phyloP scores from a whole-genome alignment of 2,797 vertebrate genomes.

The Brachyrhaphis roseni region DNA sequence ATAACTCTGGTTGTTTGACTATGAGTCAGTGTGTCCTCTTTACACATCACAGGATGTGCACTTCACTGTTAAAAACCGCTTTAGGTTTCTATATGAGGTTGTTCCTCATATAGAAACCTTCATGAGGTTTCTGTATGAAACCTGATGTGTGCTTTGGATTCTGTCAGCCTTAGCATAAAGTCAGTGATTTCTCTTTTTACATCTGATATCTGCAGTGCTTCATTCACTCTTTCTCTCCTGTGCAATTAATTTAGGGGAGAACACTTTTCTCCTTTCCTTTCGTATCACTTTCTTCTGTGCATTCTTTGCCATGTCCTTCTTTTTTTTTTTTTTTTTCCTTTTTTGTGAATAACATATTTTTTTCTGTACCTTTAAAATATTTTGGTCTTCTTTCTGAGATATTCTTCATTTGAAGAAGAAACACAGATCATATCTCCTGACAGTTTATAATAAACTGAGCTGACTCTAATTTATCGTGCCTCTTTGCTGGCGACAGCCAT shows the following conservation, averaged over 20 bases:
- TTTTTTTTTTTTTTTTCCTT: not conserved
- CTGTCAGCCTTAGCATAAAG: not conserved
- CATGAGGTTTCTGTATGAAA: too few species aligned
- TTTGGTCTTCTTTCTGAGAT: not conserved
- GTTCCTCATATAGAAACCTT: not conserved
- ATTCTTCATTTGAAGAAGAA: not conserved
- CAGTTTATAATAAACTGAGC: not conserved
- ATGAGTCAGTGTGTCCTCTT: constrained; percentile 60
- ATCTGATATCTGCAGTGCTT: not conserved
- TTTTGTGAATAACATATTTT: not conserved
- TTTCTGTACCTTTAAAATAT: not conserved
- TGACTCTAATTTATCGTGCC: not conserved
- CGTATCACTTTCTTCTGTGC: not conserved
- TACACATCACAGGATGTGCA: constrained; percentile 41
- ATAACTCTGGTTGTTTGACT: constrained; percentile 47
- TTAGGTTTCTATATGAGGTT: constrained; percentile 26
- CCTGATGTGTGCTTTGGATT: not conserved
- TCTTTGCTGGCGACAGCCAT: constrained; percentile 4
- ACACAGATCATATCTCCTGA: not conserved
- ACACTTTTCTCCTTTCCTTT: not conserved
- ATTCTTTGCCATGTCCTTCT: not conserved
- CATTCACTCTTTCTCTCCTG: constrained; percentile 11
- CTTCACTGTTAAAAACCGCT: constrained; percentile 14
- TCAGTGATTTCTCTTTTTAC: not conserved
- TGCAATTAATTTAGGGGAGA: not conserved